Conservation (phyloP, 2,888 invertebrate species). For the Drosophila mettleri region DNA sequence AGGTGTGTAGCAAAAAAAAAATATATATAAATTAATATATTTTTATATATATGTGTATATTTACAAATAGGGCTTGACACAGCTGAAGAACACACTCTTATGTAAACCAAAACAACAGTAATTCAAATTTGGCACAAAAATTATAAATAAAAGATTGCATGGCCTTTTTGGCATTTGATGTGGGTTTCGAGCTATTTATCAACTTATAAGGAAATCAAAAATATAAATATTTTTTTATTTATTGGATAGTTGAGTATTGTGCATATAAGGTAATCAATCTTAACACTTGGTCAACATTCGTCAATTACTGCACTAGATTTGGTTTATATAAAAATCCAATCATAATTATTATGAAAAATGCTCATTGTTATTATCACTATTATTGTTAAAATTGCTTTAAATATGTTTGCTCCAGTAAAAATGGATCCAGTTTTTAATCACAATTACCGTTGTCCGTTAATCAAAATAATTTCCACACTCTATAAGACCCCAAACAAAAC, state of each 20-base stretch:
- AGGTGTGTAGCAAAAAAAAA: conserved; percentile 55
- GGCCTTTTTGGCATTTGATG: conserved; percentile 8
- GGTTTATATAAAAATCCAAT: conserved; percentile 23
- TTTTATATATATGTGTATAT: conserved; percentile 29
- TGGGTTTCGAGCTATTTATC: conserved; percentile 14
- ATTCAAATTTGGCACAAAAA: conserved; percentile 16
- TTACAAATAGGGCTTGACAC: conserved; percentile 20
- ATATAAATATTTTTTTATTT: background rate
- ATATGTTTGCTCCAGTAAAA: conserved; percentile 62
- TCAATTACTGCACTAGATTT: conserved; percentile 41
- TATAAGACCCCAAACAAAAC: conserved; percentile 72
- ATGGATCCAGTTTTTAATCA: conserved; percentile 44
- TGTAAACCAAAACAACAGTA: conserved; percentile 22
- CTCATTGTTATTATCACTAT: conserved; percentile 41
- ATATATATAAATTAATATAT: too few species aligned
- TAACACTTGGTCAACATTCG: conserved; percentile 28
- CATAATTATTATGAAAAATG: conserved; percentile 27
- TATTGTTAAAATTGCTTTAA: conserved; percentile 30
- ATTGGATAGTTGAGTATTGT: background rate
- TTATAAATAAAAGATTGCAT: background rate
- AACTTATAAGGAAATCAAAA: conserved; percentile 13
- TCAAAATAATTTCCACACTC: conserved; percentile 73
- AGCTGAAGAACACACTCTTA: conserved; percentile 34
- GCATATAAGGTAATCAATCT: conserved; percentile 24
- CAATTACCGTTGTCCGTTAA: conserved; percentile 63